These are phyloP conservation scores for Drosophila takahashii DNA, from an alignment of 1,140 invertebrate genomes.

Conservation along the genomic window DNA sequence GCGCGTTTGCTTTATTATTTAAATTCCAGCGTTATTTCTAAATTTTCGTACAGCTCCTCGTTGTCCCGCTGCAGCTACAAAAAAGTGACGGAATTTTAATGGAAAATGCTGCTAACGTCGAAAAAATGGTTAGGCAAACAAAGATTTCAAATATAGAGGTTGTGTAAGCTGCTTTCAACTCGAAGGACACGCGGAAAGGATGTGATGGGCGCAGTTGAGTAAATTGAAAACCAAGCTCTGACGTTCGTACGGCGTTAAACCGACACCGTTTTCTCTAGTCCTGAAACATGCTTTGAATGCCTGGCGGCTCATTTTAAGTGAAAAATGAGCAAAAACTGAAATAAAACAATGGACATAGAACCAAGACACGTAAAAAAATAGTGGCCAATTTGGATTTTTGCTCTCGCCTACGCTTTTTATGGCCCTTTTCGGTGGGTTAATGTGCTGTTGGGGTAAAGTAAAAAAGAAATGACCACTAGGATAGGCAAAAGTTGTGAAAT, in stretches of 20 bases:
- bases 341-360: slow-evolving; percentile 74
- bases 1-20: slow-evolving; percentile 82
- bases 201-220: slow-evolving; percentile 68
- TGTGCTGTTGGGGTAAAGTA: slow-evolving; percentile 80
- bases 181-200: slow-evolving; percentile 77
- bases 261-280: slow-evolving; percentile 35
- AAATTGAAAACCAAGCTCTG: slow-evolving; percentile 70
- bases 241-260: slow-evolving; percentile 25
- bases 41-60: slow-evolving; percentile 60
- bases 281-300: slow-evolving; percentile 74
- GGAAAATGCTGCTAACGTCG: slow-evolving; percentile 77
- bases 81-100: slow-evolving; percentile 82
- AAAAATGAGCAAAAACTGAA: slow-evolving; percentile 82
- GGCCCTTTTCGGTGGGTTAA: slow-evolving; percentile 77
- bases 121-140: slow-evolving; percentile 75
- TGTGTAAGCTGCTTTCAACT: slow-evolving; percentile 77
- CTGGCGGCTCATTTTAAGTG: slow-evolving; percentile 80
- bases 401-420: slow-evolving; percentile 69
- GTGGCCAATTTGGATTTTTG: slow-evolving; percentile 84
- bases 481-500: slow-evolving; percentile 14
- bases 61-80: slow-evolving; percentile 25
- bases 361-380: slow-evolving; percentile 68
- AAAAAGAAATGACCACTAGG: slow-evolving; percentile 40
- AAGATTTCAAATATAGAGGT: slow-evolving; percentile 63
- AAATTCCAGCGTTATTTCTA: slow-evolving; percentile 81